phyloP scores from a whole-genome alignment of 2,797 vertebrate genomes.

The Vipera ursinii region DNA sequence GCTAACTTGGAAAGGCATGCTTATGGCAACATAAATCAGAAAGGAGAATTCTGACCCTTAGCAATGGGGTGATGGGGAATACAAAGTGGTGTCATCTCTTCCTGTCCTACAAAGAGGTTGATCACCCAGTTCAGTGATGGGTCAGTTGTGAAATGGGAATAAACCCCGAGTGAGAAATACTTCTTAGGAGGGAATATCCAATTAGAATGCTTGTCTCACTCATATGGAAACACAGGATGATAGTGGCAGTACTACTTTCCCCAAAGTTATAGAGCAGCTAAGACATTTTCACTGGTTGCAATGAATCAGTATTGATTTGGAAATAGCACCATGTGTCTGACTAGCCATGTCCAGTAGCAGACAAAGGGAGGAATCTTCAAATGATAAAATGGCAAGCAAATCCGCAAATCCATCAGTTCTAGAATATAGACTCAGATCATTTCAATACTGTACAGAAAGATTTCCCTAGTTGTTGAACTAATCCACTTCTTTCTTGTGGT shows the following conservation, averaged over 20 bases:
- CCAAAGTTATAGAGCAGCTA: background rate
- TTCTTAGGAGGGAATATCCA: background rate
- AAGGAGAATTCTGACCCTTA: background rate
- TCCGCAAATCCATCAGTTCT: background rate
- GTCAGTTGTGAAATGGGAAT: background rate
- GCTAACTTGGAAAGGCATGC: background rate
- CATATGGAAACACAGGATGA: background rate
- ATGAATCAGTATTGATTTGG: background rate
- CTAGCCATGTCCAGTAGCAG: background rate
- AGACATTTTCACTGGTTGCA: background rate
- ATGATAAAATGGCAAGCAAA: background rate
- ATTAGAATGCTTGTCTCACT: background rate
- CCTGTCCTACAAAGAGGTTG: background rate
- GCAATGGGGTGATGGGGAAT: background rate
- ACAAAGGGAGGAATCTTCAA: background rate
- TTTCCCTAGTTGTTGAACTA: background rate
- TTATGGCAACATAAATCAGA: background rate
- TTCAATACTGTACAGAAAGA: background rate
- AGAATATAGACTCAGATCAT: background rate
- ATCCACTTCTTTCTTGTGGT: background rate
- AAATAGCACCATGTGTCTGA: background rate
- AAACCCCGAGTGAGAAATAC: background rate
- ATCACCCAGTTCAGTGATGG: background rate
- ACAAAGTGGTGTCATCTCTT: background rate
- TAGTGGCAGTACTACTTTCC: background rate